These are phyloP conservation scores for Andricus quercusramuli DNA, from an alignment of 2,888 invertebrate species.

Conservation along the genomic window DNA sequence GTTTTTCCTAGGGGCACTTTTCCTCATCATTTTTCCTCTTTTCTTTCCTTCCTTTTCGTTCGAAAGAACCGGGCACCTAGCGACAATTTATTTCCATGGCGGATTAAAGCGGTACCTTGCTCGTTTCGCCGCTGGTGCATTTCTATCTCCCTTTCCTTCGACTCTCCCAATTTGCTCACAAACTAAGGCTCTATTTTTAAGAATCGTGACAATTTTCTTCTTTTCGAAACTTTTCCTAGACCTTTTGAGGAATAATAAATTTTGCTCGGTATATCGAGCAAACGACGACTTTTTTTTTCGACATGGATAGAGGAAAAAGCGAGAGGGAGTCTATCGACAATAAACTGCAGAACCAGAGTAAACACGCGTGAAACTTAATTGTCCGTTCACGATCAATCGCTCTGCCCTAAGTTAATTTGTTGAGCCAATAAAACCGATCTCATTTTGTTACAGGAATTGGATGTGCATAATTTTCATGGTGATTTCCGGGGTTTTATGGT, in stretches of 20 bases:
- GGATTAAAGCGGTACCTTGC: conserved; percentile 60
- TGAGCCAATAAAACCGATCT: conserved; percentile 59
- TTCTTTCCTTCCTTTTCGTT: conserved; percentile 5
- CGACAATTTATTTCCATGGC: conserved; percentile 63
- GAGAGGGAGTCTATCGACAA: conserved; percentile 47
- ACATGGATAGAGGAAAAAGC: not conserved
- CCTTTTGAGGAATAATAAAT: conserved; percentile 24
- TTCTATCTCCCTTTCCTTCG: conserved; percentile 49
- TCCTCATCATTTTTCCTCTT: conserved; percentile 11
- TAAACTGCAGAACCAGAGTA: conserved; percentile 59
- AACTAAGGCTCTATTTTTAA: conserved; percentile 22
- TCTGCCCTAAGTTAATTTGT: conserved; percentile 58
- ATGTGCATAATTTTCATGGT: not conserved
- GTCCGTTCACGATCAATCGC: conserved; percentile 60
- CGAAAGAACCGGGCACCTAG: conserved; percentile 39
- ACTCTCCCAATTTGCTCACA: conserved; percentile 19
- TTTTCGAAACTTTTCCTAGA: conserved; percentile 5
- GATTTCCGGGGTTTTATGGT: not conserved
- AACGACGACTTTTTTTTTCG: conserved; percentile 14
- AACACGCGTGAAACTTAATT: conserved; percentile 65
- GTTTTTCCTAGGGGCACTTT: conserved; percentile 7
- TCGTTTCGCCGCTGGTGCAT: conserved; percentile 57
- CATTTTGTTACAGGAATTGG: conserved; percentile 15
- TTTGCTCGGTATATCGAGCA: no score
- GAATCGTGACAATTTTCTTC: conserved; percentile 28